These are phyloP conservation scores for Rhynchopsitta pachyrhyncha DNA, from an alignment of 2,113 vertebrate genomes.

Conservation along the genomic window DNA sequence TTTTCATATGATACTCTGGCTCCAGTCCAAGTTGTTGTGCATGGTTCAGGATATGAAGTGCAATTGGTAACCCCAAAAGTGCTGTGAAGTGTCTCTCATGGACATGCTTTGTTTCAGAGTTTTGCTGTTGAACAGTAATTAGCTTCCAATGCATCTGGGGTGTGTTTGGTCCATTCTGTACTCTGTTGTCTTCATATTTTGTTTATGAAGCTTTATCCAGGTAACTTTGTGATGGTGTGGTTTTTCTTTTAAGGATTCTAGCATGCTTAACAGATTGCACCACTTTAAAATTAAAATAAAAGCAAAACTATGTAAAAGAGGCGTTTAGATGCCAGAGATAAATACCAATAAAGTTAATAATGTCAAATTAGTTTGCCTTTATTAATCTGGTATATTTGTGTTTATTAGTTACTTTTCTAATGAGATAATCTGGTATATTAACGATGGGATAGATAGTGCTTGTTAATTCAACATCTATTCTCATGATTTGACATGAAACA, in stretches of 20 bases:
- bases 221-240: background rate
- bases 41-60: background rate
- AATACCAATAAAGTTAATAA: background rate
- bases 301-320: background rate
- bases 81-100: background rate
- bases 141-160: background rate
- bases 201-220: background rate
- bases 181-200: background rate
- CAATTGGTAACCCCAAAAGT: background rate
- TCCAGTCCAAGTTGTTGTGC: background rate
- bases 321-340: background rate
- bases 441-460: background rate
- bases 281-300: background rate
- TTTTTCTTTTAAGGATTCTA: background rate
- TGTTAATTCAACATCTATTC: background rate
- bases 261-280: background rate
- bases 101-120: background rate
- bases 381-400: background rate
- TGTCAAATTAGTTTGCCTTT: background rate
- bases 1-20: background rate
- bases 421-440: background rate
- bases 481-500: background rate
- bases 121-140: background rate
- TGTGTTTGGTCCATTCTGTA: background rate
- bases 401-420: background rate